phyloP scores from a whole-genome alignment of 2,797 vertebrate species.

The Rachycentron canadum region DNA sequence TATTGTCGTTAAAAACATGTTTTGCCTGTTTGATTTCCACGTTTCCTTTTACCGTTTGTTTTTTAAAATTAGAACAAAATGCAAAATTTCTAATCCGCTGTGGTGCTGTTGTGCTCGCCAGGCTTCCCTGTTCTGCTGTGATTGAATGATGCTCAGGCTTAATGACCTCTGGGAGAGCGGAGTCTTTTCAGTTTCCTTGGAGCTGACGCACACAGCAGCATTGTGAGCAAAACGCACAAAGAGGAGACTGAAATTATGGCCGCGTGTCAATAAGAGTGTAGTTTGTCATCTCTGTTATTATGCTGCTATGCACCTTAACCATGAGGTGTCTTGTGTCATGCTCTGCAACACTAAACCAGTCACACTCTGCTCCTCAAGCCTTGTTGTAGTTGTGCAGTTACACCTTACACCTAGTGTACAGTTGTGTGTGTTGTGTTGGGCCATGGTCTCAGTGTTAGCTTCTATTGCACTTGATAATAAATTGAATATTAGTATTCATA shows the following conservation, averaged over 20 bases:
- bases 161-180: constrained; percentile 65
- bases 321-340: neutral
- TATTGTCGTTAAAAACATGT: constrained; percentile 11
- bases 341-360: neutral
- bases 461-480: neutral
- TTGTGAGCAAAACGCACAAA: constrained; percentile 12
- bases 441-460: neutral
- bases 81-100: constrained; percentile 18
- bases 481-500: neutral
- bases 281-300: constrained; percentile 24
- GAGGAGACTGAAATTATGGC: constrained; percentile 31
- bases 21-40: constrained; percentile 7
- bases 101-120: constrained; percentile 40
- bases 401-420: neutral
- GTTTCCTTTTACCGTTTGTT: neutral
- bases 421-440: neutral
- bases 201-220: constrained; percentile 34
- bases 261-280: constrained; percentile 20
- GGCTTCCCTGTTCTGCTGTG: constrained; percentile 57
- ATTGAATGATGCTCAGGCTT: constrained; percentile 58
- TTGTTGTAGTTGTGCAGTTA: neutral
- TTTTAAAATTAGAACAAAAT: constrained; percentile 39
- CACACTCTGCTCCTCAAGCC: neutral
- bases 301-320: constrained; percentile 6
- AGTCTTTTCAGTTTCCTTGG: constrained; percentile 51